These are phyloP conservation scores for Sericinus montela DNA, from an alignment of 2,888 invertebrate genomes.

Conservation along the genomic window DNA sequence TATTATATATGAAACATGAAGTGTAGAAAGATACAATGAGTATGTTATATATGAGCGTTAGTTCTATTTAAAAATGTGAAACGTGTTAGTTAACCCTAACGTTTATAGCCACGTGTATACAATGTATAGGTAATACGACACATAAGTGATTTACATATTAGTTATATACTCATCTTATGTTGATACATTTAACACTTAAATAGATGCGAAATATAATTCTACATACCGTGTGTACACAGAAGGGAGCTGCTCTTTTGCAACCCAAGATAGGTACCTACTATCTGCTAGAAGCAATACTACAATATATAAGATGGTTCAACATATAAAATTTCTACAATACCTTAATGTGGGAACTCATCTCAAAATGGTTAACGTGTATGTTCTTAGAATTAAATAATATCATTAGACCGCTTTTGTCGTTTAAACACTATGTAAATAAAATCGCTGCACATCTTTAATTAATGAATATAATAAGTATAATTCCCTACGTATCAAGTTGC, in stretches of 20 bases:
- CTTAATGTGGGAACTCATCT: constrained; percentile 14
- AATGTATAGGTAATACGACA: neutral
- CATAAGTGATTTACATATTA: neutral
- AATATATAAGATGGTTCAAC: constrained; percentile 21
- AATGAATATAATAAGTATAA: neutral
- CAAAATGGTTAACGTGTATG: neutral
- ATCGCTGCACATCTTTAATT: neutral
- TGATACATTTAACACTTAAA: neutral
- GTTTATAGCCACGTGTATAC: too few relatives aligned
- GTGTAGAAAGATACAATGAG: too few relatives aligned
- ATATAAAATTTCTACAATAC: constrained; percentile 47
- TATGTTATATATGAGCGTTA: too few relatives aligned
- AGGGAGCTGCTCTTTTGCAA: too few relatives aligned
- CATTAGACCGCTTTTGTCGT: constrained; percentile 14
- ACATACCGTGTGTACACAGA: neutral
- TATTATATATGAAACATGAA: too few relatives aligned
- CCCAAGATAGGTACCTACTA: too few relatives aligned
- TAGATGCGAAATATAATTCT: neutral
- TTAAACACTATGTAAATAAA: neutral
- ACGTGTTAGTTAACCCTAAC: too few relatives aligned
- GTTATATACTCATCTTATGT: neutral
- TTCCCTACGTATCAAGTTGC: neutral
- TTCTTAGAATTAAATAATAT: constrained; percentile 15
- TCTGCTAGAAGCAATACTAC: neutral
- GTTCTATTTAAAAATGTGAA: too few relatives aligned